phyloP scores from a whole-genome alignment of 1,140 invertebrate species.

The Drosophila murphyi region DNA sequence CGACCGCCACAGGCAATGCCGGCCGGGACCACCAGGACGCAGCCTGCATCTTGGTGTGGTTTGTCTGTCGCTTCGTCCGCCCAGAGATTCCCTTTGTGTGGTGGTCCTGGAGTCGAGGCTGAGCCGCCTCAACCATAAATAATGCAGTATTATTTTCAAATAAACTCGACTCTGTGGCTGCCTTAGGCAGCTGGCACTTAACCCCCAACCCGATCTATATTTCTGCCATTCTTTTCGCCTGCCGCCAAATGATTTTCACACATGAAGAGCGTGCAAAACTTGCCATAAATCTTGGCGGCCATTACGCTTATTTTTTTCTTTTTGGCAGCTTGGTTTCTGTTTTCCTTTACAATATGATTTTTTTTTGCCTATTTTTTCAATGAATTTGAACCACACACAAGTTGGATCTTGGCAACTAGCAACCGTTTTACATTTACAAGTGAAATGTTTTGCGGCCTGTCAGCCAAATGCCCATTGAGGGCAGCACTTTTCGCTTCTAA shows the following conservation, averaged over 20 bases:
- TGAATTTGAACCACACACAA: conserved; percentile 64
- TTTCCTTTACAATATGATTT: conserved; percentile 11
- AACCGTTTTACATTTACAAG: conserved; percentile 72
- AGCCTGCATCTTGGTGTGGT: conserved; percentile 35
- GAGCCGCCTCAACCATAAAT: conserved; percentile 66
- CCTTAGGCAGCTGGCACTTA: conserved; percentile 41
- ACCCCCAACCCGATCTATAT: not conserved
- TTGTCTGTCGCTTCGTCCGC: not conserved
- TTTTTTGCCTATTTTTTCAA: conserved; percentile 51
- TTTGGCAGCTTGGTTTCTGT: conserved; percentile 3
- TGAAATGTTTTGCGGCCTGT: conserved; percentile 73
- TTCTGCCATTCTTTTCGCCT: conserved; percentile 24
- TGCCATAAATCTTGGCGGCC: conserved; percentile 67
- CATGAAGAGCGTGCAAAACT: conserved; percentile 78
- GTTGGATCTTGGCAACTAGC: conserved; percentile 28
- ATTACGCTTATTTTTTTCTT: conserved; percentile 27
- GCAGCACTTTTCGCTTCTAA: conserved; percentile 21
- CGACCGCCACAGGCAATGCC: conserved; percentile 10
- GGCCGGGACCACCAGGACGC: conserved; percentile 6
- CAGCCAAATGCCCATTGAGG: conserved; percentile 42
- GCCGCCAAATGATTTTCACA: conserved; percentile 79
- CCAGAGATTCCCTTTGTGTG: conserved; percentile 43
- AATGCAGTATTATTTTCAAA: conserved; percentile 81
- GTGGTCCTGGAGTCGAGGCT: conserved; percentile 40
- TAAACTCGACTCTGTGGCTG: conserved; percentile 64